phyloP scores from a whole-genome alignment of 1,140 invertebrate genomes.

The Drosophila novamexicana region DNA sequence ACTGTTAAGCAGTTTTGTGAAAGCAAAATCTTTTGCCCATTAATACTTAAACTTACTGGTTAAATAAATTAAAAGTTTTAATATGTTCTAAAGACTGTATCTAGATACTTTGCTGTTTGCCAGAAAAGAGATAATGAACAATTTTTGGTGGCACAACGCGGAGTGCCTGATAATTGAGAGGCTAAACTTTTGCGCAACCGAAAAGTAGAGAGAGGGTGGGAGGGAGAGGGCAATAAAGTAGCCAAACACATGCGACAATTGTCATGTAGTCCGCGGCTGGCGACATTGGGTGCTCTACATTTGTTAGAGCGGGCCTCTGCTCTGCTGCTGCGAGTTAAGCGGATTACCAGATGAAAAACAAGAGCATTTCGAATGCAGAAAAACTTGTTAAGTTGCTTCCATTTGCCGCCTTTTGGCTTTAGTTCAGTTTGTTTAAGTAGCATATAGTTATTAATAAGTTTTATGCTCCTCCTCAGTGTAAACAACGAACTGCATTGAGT shows the following conservation, averaged over 20 bases:
- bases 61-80: conserved; percentile 31
- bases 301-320: background rate
- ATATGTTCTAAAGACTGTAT: conserved; percentile 13
- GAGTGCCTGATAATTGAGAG: conserved; percentile 37
- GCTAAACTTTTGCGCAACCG: conserved; percentile 18
- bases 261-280: conserved; percentile 6
- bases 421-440: conserved; percentile 65
- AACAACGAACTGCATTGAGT: conserved; percentile 30
- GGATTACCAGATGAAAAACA: conserved; percentile 63
- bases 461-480: conserved; percentile 58
- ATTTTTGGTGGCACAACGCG: conserved; percentile 29
- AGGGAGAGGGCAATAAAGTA: background rate
- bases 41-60: conserved; percentile 10
- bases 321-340: conserved; percentile 47
- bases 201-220: background rate
- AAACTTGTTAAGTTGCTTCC: conserved; percentile 54
- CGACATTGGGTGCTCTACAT: background rate
- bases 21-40: conserved; percentile 15
- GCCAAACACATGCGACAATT: conserved; percentile 5
- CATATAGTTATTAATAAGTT: conserved; percentile 81
- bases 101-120: conserved; percentile 19
- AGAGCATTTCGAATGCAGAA: conserved; percentile 56
- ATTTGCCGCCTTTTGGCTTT: conserved; percentile 43
- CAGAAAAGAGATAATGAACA: conserved; percentile 44
- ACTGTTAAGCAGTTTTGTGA: background rate